These are phyloP conservation scores for Cebidichthys violaceus DNA, from an alignment of 2,113 vertebrate genomes.

Conservation along the genomic window DNA sequence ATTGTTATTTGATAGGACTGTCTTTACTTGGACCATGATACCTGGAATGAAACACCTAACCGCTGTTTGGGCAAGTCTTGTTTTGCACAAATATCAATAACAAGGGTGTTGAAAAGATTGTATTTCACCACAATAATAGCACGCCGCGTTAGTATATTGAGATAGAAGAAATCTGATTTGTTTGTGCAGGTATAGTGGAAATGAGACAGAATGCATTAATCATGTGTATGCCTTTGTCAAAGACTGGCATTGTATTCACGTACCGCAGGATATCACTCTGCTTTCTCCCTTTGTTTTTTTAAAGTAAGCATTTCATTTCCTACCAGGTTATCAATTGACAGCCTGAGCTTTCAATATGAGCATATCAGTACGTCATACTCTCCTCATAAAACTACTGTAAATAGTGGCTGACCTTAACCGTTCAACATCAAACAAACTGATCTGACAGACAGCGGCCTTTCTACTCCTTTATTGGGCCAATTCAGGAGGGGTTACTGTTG, in stretches of 20 bases:
- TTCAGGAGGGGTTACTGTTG: not conserved
- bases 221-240: not conserved
- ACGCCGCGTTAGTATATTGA: rapidly evolving
- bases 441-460: not conserved
- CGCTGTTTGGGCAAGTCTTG: not conserved
- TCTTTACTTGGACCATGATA: not conserved
- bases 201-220: conserved; percentile 12
- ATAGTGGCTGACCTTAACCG: not conserved
- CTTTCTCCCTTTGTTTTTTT: not conserved
- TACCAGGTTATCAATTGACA: not conserved
- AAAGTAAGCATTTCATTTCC: not conserved
- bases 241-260: not conserved
- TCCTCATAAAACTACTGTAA: not conserved
- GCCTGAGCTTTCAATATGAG: not conserved
- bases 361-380: not conserved
- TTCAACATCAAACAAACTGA: conserved; percentile 4
- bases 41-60: conserved; percentile 5
- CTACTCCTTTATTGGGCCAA: not conserved
- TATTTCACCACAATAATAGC: not conserved
- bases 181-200: not conserved
- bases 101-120: not conserved
- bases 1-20: conserved; percentile 18
- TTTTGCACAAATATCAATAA: not conserved
- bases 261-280: not conserved
- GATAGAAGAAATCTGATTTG: not conserved